Conservation (phyloP, 2,888 invertebrate genomes). For the Dermolepida albohirtum region DNA sequence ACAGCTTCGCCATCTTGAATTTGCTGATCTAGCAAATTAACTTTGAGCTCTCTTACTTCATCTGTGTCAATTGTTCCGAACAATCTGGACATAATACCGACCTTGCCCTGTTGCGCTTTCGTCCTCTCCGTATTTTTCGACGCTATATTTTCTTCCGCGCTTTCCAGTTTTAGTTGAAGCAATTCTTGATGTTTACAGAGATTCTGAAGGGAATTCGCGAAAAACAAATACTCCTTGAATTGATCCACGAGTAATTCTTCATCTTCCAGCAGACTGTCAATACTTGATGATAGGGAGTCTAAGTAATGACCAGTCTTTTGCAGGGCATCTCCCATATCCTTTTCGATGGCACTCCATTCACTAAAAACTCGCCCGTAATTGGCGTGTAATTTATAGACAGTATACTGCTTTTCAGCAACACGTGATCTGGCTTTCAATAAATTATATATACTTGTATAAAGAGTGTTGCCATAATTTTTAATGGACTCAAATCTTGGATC, state of each 20-base stretch:
- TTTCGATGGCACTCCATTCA: conserved; percentile 88
- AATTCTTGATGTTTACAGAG: conserved; percentile 81
- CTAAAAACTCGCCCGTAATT: conserved; percentile 86
- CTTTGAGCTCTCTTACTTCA: conserved; percentile 78
- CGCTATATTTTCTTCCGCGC: conserved; percentile 71
- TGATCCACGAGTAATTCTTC: conserved; percentile 87
- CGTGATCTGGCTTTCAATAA: conserved; percentile 73
- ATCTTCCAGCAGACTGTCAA: conserved; percentile 81
- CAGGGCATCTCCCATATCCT: conserved; percentile 82
- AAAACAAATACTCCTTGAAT: conserved; percentile 85
- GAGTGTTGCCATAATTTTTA: conserved; percentile 79
- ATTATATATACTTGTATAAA: conserved; percentile 73
- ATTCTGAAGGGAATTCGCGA: conserved; percentile 78
- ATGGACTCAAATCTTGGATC: conserved; percentile 80
- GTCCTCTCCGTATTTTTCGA: conserved; percentile 69
- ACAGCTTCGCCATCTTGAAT: conserved; percentile 72
- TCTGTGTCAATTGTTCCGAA: conserved; percentile 83
- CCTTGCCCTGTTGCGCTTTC: conserved; percentile 75
- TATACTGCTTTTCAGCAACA: conserved; percentile 81
- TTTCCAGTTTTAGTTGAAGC: conserved; percentile 78
- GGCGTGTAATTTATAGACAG: conserved; percentile 82
- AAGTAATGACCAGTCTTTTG: conserved; percentile 77
- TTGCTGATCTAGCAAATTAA: conserved; percentile 75
- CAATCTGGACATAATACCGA: conserved; percentile 78
- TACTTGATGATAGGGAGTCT: conserved; percentile 68